phyloP scores from a whole-genome alignment of 2,113 vertebrate genomes.

The Parotia lawesii region DNA sequence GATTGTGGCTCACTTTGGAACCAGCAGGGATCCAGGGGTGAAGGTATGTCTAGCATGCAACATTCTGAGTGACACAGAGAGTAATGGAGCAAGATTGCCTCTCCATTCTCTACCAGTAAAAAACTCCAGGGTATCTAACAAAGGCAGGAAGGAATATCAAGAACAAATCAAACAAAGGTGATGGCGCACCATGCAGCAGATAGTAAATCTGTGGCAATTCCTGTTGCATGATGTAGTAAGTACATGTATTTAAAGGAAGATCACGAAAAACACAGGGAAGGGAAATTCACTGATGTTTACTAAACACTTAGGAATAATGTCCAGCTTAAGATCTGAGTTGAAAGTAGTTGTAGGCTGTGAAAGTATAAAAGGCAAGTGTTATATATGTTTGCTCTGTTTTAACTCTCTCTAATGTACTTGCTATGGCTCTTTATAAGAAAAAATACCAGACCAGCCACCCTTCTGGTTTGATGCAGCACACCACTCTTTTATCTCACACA shows the following conservation, averaged over 20 bases:
- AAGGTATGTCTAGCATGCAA: conserved; percentile 76
- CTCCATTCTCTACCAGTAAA: not conserved
- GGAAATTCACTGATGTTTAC: not conserved
- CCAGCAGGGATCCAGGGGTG: conserved; percentile 89
- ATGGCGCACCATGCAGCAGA: not conserved
- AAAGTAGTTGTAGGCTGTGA: not conserved
- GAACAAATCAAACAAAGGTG: not conserved
- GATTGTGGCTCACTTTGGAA: conserved; percentile 95
- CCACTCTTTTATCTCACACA: not conserved
- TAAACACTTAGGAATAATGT: not conserved
- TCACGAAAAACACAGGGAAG: not conserved
- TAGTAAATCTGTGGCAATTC: not conserved
- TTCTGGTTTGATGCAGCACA: not conserved
- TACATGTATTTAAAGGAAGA: not conserved
- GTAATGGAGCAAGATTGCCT: not conserved
- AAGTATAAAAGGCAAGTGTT: not conserved
- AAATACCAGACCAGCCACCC: not conserved
- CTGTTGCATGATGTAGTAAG: not conserved
- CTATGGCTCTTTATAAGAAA: not conserved
- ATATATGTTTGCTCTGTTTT: not conserved
- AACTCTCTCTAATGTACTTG: not conserved
- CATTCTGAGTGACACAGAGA: not conserved
- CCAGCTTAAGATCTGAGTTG: not conserved
- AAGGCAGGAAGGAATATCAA: not conserved
- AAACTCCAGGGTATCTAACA: not conserved